These are phyloP conservation scores for Arvicanthis niloticus DNA, from an alignment of 2,113 vertebrate species.

Conservation along the genomic window DNA sequence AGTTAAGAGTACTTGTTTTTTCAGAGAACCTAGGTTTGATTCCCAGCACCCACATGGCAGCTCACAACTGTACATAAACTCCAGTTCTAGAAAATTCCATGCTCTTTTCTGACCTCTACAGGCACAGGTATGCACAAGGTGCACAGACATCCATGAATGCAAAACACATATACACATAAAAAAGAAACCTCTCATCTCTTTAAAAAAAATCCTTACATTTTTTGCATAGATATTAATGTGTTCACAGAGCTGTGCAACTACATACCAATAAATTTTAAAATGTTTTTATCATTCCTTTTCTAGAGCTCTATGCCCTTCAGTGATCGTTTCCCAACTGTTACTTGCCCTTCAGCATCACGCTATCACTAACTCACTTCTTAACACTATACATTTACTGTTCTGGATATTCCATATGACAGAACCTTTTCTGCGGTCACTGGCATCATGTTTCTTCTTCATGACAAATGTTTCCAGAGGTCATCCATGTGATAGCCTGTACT, in stretches of 20 bases:
- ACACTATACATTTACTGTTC: not conserved
- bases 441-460: not conserved
- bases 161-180: not conserved
- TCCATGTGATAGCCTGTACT: not conserved
- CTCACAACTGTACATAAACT: not conserved
- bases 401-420: not conserved
- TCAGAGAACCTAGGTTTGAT: not conserved
- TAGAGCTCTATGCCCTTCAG: not conserved
- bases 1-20: not conserved
- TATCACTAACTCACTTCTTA: constrained; percentile 20
- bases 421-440: not conserved
- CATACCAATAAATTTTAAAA: constrained; percentile 25
- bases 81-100: not conserved
- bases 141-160: not conserved
- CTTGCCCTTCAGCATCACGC: not conserved
- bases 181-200: not conserved
- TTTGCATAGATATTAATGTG: not conserved
- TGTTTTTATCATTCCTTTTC: not conserved
- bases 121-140: too few relatives aligned
- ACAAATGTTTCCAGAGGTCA: not conserved
- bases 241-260: not conserved
- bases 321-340: not conserved
- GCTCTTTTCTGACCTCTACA: not conserved
- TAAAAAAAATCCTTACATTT: not conserved
- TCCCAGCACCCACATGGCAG: not conserved